Percentiles rank a stretch among this genome's conserved stretches.
phyloP scores from a whole-genome alignment of 2,888 invertebrate genomes.

The Hoplodrina blanda region DNA sequence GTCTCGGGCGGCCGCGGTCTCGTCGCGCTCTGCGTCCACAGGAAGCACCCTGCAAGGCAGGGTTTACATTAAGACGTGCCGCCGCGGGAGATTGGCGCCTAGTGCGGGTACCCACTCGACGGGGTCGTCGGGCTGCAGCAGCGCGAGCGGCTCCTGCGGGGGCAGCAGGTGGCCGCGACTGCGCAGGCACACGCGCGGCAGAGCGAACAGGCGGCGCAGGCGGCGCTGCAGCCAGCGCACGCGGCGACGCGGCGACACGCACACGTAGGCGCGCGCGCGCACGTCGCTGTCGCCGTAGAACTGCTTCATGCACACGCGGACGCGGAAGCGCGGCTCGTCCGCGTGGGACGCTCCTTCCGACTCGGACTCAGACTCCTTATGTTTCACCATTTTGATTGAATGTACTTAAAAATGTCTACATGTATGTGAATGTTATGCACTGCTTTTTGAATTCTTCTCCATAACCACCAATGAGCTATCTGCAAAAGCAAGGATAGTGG shows the following conservation, averaged over 20 bases:
- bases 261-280: constrained; percentile 69
- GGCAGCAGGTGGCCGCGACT: constrained; percentile 78
- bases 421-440: not conserved
- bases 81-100: not conserved
- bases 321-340: constrained; percentile 64
- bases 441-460: not conserved
- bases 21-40: not conserved
- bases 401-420: not conserved
- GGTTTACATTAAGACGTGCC: not conserved
- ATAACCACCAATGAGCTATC: not conserved
- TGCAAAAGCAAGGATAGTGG: not conserved
- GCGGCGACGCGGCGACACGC: constrained; percentile 61
- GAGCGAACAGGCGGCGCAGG: constrained; percentile 69
- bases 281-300: constrained; percentile 75
- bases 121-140: constrained; percentile 74
- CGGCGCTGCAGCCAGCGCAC: constrained; percentile 76
- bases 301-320: constrained; percentile 73
- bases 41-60: constrained; percentile 25
- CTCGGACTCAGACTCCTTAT: constrained; percentile 30
- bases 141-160: constrained; percentile 76
- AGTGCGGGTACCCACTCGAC: constrained; percentile 71
- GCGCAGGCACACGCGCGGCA: constrained; percentile 66
- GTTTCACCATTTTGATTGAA: constrained; percentile 37
- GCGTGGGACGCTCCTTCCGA: constrained; percentile 2
- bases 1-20: not conserved